Evolutionary conservation across 2,113 vertebrate species (phyloP).

Genomic region (Butastur rufipennis): DNA sequence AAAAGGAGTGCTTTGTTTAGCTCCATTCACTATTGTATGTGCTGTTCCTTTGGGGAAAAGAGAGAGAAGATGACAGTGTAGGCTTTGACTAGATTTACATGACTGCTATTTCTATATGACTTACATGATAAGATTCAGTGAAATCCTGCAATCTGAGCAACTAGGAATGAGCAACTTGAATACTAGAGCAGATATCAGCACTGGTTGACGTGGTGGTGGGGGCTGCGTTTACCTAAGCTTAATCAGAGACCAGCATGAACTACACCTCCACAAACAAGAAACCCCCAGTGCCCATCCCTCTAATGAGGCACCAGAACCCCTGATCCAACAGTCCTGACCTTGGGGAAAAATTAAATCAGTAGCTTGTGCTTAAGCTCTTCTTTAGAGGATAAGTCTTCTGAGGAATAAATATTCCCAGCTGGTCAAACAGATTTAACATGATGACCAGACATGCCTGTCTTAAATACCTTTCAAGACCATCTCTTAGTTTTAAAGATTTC

Average conservation of each 20-base stretch:
- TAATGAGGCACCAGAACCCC: neutral
- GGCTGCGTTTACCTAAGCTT: neutral
- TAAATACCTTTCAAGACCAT: neutral
- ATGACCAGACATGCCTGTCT: neutral
- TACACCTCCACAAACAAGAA: neutral
- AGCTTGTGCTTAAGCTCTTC: neutral
- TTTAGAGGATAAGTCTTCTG: neutral
- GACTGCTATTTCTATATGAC: neutral
- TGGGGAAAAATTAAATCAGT: neutral
- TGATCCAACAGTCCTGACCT: neutral
- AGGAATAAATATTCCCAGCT: neutral
- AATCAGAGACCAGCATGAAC: neutral
- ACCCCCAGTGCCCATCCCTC: neutral
- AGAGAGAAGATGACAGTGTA: neutral
- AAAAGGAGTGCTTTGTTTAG: rapidly evolving
- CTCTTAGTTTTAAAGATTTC: neutral
- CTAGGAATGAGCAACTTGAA: neutral
- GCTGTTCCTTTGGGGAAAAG: neutral
- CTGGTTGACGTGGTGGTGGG: neutral
- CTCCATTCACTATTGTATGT: neutral
- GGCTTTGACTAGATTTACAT: neutral
- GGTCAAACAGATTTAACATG: neutral
- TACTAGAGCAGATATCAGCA: neutral
- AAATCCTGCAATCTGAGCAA: neutral
- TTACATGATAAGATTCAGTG: neutral